Conservation (phyloP, 1,140 invertebrate species). For the Gryllus bimaculatus region DNA sequence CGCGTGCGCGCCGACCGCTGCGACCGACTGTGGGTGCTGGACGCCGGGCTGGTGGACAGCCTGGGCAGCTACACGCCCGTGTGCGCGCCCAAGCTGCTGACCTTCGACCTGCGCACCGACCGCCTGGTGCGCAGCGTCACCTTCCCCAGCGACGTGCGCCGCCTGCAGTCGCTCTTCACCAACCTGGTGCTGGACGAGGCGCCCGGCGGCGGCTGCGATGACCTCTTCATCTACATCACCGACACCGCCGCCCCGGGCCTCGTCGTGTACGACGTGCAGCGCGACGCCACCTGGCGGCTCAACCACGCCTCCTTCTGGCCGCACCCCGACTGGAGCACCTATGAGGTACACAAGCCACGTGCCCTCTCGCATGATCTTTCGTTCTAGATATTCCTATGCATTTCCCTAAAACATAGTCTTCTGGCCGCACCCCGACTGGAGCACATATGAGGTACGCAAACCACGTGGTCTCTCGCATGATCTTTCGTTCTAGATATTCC, state of each 20-base stretch:
- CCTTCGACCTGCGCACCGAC: conserved; percentile 65
- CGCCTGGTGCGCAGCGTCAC: conserved; percentile 47
- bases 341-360: too few relatives aligned
- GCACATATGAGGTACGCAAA: too few relatives aligned
- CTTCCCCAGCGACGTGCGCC: conserved; percentile 31
- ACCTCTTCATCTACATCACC: conserved; percentile 64
- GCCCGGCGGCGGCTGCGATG: conserved; percentile 49
- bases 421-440: too few relatives aligned
- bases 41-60: conserved; percentile 61
- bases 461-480: too few relatives aligned
- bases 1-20: conserved; percentile 59
- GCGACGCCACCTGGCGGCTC: conserved; percentile 63
- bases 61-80: conserved; percentile 61
- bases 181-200: conserved; percentile 65
- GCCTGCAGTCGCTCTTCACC: conserved; percentile 56
- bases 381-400: too few relatives aligned
- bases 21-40: conserved; percentile 64
- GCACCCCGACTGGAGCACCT: conserved; percentile 61
- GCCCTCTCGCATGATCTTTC: neutral
- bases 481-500: too few relatives aligned
- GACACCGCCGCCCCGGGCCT: conserved; percentile 68
- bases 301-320: conserved; percentile 71
- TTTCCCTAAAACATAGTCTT: too few relatives aligned
- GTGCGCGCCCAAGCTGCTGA: conserved; percentile 68
- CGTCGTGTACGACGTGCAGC: conserved; percentile 59